A percentile compares a stretch with the other conserved stretches of the same genome.
These are phyloP conservation scores for Atrina japonica DNA, from an alignment of 2,888 invertebrate species.

Conservation along the genomic window DNA sequence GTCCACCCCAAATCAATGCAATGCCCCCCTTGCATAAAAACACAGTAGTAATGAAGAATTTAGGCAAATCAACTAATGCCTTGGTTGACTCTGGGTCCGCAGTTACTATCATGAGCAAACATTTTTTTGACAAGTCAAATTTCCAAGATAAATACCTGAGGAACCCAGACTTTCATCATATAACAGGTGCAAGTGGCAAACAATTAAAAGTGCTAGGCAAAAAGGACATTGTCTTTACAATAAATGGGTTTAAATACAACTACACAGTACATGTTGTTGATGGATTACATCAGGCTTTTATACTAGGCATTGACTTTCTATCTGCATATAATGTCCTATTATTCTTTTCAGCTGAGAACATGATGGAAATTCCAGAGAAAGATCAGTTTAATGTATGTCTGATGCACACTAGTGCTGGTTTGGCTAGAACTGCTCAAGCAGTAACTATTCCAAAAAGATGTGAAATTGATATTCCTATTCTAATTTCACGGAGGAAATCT, in stretches of 20 bases:
- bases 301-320: slow-evolving; percentile 32
- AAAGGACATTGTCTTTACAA: slow-evolving; percentile 9
- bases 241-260: background rate
- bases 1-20: slow-evolving; percentile 10
- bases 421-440: background rate
- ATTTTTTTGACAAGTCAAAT: slow-evolving; percentile 3
- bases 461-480: slow-evolving; percentile 3
- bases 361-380: background rate
- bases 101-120: slow-evolving; percentile 7
- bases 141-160: background rate
- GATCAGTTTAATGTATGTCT: background rate
- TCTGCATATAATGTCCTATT: background rate
- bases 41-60: background rate
- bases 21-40: slow-evolving; percentile 2
- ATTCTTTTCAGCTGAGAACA: background rate
- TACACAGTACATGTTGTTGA: slow-evolving; percentile 14
- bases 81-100: slow-evolving; percentile 21
- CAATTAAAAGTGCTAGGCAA: slow-evolving; percentile 15
- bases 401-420: background rate
- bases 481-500: slow-evolving; percentile 8
- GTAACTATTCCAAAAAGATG: slow-evolving; percentile 1
- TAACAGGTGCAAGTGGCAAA: slow-evolving; percentile 17
- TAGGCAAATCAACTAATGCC: background rate
- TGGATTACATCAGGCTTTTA: slow-evolving; percentile 20
- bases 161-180: background rate